Base-by-base conservation (phyloP, 2,797 vertebrate species). In the Phrynocephalus guinanensis region DNA sequence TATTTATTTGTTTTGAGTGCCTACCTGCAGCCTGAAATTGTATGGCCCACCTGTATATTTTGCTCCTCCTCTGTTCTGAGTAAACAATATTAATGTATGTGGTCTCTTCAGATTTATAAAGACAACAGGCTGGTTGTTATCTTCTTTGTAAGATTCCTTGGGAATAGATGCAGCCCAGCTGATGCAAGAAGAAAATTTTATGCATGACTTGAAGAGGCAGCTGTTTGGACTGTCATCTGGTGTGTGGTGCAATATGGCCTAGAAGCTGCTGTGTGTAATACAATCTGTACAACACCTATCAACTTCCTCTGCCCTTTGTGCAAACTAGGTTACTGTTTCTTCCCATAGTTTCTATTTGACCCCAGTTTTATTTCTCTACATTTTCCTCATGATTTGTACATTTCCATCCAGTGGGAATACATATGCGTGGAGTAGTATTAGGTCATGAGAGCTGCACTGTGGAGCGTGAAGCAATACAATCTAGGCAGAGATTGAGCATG, bases 201-300 rank as follows among this genome's bases (percentile, higher is more conserved):
- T 28, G 33, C 68, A 81, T 86, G 68, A 80, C 78, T 10, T 80
- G 85, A 72, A 80, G 52, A 86, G 50, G 56, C 66, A 78, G 84
- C 66, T 86, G 77, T 67, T 72, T 80, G 77, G 80, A 86, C 67
- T 72, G 78, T 80, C 79, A 72, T 80, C 50, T 72, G 68, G 78
- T 15, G 5, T 60, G 18, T 71, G n/a, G 52, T 28, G 5, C 44
- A 86, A 79, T 71, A 72, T 79, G 67, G 67, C 67, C 30, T 72
- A 86, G 67, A 79, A 56, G 33, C 77, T 50, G 44, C 78, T 79
- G 30, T 80, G 67, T 56, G 67, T 56, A 44, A 68, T 50, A 70
- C 38, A 85, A 78, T 70, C 63, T 85, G 22, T 66, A 63, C 33
- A n/a, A 48, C 56, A 68, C 18, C 33, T 80, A 80, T 52, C 30